Conservation (phyloP, 2,113 vertebrate genomes). For the Columbina picui region DNA sequence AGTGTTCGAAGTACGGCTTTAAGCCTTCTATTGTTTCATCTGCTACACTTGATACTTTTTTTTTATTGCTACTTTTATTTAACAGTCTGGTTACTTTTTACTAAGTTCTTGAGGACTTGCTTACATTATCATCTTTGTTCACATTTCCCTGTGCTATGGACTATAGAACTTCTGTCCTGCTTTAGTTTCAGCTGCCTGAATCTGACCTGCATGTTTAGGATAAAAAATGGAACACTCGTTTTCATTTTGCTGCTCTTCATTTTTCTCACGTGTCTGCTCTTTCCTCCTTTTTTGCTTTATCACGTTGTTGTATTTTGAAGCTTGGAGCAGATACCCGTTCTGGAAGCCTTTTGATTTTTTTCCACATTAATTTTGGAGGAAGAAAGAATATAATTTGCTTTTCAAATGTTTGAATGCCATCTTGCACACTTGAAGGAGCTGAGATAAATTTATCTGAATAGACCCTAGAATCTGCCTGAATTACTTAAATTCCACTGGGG, state of each 20-base stretch:
- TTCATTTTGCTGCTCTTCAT: background rate
- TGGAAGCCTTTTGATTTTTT: background rate
- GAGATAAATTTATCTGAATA: background rate
- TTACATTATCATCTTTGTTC: background rate
- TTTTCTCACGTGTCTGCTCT: background rate
- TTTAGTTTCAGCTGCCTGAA: background rate
- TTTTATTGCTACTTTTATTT: background rate
- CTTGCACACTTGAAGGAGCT: background rate
- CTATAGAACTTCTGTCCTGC: background rate
- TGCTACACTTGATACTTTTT: background rate
- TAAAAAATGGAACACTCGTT: background rate
- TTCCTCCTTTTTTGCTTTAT: background rate
- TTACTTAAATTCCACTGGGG: background rate
- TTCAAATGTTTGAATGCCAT: background rate
- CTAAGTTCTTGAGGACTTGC: background rate
- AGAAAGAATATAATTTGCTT: background rate
- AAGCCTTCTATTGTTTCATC: background rate
- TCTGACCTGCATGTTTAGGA: background rate
- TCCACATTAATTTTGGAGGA: background rate
- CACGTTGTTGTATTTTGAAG: background rate
- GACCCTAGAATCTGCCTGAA: background rate
- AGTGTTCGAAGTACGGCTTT: background rate
- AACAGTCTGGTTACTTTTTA: background rate
- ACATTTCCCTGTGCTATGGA: background rate
- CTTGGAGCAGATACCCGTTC: background rate